phyloP scores from a whole-genome alignment of 2,113 vertebrate genomes.

The Hydropotes inermis region DNA sequence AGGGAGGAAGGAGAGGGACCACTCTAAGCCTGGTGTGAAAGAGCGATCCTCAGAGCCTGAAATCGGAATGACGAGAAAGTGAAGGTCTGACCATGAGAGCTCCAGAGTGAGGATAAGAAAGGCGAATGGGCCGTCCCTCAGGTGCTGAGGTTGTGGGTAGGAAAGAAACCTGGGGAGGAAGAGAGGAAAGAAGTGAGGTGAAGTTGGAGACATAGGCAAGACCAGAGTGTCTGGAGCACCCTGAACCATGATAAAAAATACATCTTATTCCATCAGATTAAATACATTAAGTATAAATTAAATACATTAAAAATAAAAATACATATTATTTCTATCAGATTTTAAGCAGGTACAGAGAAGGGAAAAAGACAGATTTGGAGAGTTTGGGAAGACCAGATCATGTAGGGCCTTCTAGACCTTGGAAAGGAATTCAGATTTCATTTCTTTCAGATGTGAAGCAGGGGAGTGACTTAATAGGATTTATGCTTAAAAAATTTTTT shows the following conservation, averaged over 20 bases:
- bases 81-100: neutral
- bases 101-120: neutral
- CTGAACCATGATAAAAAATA: neutral
- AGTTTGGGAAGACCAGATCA: too few species aligned
- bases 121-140: too few species aligned
- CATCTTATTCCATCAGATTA: too few species aligned
- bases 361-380: too few species aligned
- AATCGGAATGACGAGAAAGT: neutral
- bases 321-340: neutral
- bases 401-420: too few species aligned
- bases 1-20: neutral
- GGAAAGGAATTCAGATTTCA: too few species aligned
- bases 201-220: neutral
- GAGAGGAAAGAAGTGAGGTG: rapidly evolving
- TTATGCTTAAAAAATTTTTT: too few species aligned
- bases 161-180: neutral
- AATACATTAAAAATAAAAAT: too few species aligned
- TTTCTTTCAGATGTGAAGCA: too few species aligned
- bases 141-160: neutral
- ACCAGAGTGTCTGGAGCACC: neutral
- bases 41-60: neutral
- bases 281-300: too few species aligned
- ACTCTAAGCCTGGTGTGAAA: neutral
- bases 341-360: neutral
- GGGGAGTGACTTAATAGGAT: too few species aligned